phyloP scores from a whole-genome alignment of 2,113 vertebrate genomes.

The Nansenia antarctica region DNA sequence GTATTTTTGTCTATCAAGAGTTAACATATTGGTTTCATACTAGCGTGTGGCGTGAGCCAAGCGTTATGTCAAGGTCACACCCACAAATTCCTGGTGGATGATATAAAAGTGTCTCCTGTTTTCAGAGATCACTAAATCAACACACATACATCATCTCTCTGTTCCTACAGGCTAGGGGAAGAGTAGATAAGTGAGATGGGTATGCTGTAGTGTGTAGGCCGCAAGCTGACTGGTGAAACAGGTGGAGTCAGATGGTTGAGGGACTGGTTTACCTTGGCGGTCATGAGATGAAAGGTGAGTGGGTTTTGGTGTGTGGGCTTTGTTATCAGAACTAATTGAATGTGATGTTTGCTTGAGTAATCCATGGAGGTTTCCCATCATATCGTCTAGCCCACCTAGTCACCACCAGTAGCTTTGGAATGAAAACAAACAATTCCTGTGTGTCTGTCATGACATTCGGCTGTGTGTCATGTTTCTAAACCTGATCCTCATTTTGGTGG shows the following conservation, averaged over 20 bases:
- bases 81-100: not conserved
- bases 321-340: not conserved
- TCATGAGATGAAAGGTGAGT: not conserved
- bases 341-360: not conserved
- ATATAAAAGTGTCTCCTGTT: not conserved
- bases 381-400: not conserved
- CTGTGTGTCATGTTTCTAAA: not conserved
- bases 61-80: not conserved
- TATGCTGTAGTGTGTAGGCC: not conserved
- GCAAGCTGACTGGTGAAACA: not conserved
- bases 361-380: not conserved
- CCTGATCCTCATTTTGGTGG: not conserved
- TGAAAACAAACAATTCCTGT: too few species aligned
- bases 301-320: not conserved
- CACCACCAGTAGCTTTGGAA: too few species aligned
- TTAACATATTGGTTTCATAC: not conserved
- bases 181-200: not conserved
- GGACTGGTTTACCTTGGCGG: not conserved
- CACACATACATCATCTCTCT: too few species aligned
- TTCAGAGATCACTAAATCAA: not conserved
- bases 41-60: not conserved
- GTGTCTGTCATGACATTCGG: not conserved
- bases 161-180: too few species aligned
- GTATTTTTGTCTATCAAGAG: not conserved
- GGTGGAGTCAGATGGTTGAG: not conserved